phyloP scores from a whole-genome alignment of 2,797 vertebrate species.

The Psittacula echo region DNA sequence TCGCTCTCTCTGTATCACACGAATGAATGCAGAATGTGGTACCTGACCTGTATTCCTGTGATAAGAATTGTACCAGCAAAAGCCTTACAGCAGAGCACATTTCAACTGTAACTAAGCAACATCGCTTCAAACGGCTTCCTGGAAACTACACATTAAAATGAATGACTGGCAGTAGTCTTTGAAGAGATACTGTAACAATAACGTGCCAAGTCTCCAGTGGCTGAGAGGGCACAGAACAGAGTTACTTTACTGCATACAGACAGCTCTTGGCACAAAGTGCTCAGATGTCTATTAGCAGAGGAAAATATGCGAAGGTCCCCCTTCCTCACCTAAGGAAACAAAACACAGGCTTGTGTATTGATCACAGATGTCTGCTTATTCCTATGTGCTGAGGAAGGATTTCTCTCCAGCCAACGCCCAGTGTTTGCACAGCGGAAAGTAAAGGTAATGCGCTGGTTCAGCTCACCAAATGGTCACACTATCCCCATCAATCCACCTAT shows the following conservation, averaged over 20 bases:
- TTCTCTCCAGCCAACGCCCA: neutral
- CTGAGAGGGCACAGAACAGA: neutral
- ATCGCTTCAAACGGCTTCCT: conserved; percentile 50
- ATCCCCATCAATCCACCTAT: neutral
- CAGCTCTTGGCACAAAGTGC: neutral
- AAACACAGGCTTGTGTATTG: neutral
- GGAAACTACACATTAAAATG: conserved; percentile 63
- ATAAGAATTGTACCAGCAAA: conserved; percentile 20
- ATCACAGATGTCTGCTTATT: neutral
- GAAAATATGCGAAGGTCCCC: neutral
- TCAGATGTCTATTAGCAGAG: neutral
- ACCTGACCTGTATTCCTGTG: conserved; percentile 16
- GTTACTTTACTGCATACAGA: neutral
- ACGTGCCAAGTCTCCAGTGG: neutral
- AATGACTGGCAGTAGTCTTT: conserved; percentile 60
- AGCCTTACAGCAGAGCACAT: conserved; percentile 46
- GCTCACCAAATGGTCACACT: neutral
- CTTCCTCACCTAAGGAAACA: neutral
- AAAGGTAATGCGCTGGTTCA: neutral
- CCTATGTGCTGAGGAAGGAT: neutral
- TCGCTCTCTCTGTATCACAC: neutral
- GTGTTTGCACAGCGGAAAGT: neutral
- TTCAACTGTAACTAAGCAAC: conserved; percentile 72
- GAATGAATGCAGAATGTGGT: conserved; percentile 31
- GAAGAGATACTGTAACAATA: conserved; percentile 15